Evolutionary conservation across 2,888 invertebrate genomes (phyloP).

Genomic region (Neoaliturus tenellus): DNA sequence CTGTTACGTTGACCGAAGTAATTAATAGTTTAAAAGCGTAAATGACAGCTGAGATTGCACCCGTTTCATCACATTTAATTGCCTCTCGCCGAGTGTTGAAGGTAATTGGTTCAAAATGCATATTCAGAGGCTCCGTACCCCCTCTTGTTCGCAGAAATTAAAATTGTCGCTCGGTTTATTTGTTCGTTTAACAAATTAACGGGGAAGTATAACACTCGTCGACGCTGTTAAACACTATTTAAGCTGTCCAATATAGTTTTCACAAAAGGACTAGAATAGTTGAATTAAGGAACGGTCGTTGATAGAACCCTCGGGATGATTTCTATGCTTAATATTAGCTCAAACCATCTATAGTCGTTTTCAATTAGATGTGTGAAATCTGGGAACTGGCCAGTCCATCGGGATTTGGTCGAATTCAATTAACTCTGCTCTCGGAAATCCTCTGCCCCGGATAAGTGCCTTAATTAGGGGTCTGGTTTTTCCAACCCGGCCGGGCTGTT

Average conservation of each 20-base stretch:
- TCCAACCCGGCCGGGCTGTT: neutral
- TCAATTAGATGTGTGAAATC: neutral
- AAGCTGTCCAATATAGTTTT: too few species aligned
- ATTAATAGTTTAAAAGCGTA: too few species aligned
- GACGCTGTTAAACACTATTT: too few species aligned
- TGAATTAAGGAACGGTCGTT: too few species aligned
- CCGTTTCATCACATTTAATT: neutral
- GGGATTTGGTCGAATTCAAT: neutral
- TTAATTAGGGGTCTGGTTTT: neutral
- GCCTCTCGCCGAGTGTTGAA: neutral
- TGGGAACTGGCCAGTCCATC: too few species aligned
- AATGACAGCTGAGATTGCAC: neutral
- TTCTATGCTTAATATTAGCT: neutral
- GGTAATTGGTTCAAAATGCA: neutral
- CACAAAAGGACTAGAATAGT: too few species aligned
- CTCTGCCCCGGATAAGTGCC: neutral
- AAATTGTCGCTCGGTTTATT: neutral
- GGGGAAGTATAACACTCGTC: too few species aligned
- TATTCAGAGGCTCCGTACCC: neutral
- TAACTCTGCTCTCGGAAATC: neutral
- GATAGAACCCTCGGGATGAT: too few species aligned
- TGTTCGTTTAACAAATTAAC: neutral
- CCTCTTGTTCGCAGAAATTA: neutral
- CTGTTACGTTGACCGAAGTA: too few species aligned
- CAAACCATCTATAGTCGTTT: neutral